These are phyloP conservation scores for Orestias chungarensis DNA, from an alignment of 2,797 vertebrate species.

Conservation along the genomic window DNA sequence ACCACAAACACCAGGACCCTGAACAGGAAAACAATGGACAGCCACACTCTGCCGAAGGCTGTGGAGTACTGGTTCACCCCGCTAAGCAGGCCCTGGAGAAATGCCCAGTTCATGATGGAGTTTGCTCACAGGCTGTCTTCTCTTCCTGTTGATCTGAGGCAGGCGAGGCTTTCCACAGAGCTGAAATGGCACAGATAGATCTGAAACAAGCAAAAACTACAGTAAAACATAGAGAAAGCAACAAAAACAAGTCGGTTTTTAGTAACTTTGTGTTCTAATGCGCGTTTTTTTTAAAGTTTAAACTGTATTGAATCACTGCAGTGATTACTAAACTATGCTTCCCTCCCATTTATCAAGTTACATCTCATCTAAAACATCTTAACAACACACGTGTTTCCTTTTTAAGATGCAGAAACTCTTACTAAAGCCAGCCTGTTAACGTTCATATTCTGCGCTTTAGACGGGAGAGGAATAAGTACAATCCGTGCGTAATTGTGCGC, in stretches of 20 bases:
- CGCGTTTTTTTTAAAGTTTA: no score
- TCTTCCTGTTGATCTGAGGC: conserved; percentile 55
- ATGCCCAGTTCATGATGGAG: conserved; percentile 90
- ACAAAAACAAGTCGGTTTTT: neutral
- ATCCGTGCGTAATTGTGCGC: conserved; percentile 44
- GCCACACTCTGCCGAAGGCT: conserved; percentile 93
- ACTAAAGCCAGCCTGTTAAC: neutral
- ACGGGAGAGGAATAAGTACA: neutral
- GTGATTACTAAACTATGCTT: neutral
- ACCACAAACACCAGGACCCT: conserved; percentile 94
- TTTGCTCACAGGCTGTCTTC: conserved; percentile 46
- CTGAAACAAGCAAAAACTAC: neutral
- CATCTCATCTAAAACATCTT: no score
- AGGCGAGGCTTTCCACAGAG: conserved; percentile 24
- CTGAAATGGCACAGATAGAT: conserved; percentile 25
- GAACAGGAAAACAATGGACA: conserved; percentile 95
- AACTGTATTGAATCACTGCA: neutral
- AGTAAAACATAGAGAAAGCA: neutral
- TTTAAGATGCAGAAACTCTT: neutral
- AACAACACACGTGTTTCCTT: neutral
- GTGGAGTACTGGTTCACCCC: conserved; percentile 96
- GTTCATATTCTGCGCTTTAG: neutral
- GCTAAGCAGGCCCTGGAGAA: conserved; percentile 88
- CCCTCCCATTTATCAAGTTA: fast-evolving
- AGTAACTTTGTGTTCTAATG: neutral